Conservation (phyloP, 2,888 invertebrate species). For the Drosophila mercatorum region DNA sequence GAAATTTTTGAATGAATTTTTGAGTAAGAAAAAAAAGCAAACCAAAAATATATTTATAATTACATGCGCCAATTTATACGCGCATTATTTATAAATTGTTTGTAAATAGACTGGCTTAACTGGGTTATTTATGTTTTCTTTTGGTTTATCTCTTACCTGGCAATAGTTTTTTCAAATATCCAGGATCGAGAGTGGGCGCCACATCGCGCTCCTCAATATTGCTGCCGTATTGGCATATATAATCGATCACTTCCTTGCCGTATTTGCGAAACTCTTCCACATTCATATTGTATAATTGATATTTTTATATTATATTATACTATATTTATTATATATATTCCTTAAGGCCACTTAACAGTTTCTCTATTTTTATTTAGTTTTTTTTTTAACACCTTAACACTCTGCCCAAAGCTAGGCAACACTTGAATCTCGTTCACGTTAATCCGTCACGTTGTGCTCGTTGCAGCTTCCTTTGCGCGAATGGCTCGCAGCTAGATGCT, state of each 20-base stretch:
- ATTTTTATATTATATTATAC: no score
- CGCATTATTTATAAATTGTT: slow-evolving; percentile 6
- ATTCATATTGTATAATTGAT: slow-evolving; percentile 86
- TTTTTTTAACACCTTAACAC: no score
- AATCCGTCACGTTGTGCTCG: slow-evolving; percentile 50
- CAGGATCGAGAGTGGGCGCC: slow-evolving; percentile 91
- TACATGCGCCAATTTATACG: slow-evolving; percentile 3
- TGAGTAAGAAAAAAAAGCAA: background rate
- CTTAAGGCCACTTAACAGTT: slow-evolving; percentile 18
- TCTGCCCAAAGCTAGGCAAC: slow-evolving; percentile 17
- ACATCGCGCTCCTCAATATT: slow-evolving; percentile 89
- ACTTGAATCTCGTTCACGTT: slow-evolving; percentile 16
- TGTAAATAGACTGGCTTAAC: background rate
- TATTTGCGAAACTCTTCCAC: slow-evolving; percentile 90
- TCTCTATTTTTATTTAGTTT: no score
- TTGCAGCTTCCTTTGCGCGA: slow-evolving; percentile 75
- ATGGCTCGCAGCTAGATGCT: slow-evolving; percentile 60
- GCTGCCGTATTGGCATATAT: slow-evolving; percentile 91
- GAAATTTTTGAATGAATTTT: slow-evolving; percentile 26
- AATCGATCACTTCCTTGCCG: slow-evolving; percentile 93
- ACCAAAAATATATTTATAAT: slow-evolving; percentile 18
- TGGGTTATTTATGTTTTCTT: background rate
- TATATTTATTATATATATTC: background rate
- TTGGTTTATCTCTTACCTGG: slow-evolving; percentile 85
- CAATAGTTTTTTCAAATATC: slow-evolving; percentile 89